Conservation (phyloP, 2,797 vertebrate genomes). For the Chrysocyon brachyurus region DNA sequence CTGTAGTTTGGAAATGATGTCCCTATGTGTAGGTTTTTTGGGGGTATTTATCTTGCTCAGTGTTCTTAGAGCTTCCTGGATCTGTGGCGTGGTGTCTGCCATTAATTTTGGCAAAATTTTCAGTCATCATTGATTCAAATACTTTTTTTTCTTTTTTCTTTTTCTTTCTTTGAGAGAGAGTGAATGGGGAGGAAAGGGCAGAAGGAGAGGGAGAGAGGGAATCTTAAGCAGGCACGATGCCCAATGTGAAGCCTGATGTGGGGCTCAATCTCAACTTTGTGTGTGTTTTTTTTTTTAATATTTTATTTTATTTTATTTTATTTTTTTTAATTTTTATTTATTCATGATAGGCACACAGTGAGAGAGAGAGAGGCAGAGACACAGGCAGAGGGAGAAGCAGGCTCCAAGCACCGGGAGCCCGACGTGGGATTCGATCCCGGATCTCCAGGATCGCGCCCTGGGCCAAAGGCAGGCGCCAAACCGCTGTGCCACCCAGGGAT, state of each 20-base stretch:
- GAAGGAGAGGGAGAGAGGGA: neutral
- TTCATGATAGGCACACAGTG: no score
- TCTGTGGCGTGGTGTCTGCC: neutral
- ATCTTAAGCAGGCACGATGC: neutral
- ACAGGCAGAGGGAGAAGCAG: no score
- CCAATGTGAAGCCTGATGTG: neutral
- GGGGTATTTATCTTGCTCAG: neutral
- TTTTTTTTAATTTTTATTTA: no score
- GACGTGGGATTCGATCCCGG: no score
- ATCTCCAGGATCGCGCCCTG: no score
- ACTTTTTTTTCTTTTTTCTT: neutral
- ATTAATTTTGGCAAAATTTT: neutral
- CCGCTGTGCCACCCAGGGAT: no score
- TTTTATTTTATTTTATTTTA: no score
- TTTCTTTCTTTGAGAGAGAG: neutral
- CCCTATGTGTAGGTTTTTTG: neutral
- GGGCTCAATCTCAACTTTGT: neutral
- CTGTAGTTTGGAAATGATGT: neutral
- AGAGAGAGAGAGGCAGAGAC: no score
- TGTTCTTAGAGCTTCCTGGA: neutral
- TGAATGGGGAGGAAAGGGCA: no score
- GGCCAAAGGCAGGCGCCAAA: no score
- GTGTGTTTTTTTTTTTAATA: no score
- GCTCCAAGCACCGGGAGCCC: no score
- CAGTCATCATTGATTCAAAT: neutral